Base-by-base conservation (phyloP, 2,888 invertebrate genomes). In the Margaritifera margaritifera region DNA sequence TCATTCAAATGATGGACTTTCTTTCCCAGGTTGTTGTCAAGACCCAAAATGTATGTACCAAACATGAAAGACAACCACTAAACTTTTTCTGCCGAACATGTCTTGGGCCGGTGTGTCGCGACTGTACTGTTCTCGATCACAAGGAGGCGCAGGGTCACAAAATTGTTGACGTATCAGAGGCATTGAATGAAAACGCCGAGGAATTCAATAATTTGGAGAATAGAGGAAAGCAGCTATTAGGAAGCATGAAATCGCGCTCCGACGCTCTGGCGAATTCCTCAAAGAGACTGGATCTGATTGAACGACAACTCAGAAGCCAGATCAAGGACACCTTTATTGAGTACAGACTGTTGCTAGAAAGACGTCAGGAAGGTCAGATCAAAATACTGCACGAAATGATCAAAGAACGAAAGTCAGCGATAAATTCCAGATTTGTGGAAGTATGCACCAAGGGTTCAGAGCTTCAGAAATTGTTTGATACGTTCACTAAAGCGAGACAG, bases 1-100 rank as follows among this genome's bases (percentile, higher is more conserved):
- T 86, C 4, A 83, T 86, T 27, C 86, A 86, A 68, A 85, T 86
- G 86, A 85, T 85, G 77, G 86, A 86, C 75, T 86, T 86, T 64
- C 61, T 86, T 63, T 83, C 84, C 15, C 82, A 84, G 63, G 83
- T 85, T 5, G 77, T 80, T 0, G 78, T 82, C 2, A 86, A 84
- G 64, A 77, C 85, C 42, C 82, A 84, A 66, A 85, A 86, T 61
- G 80, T 81, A 25, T 86, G 86, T 65, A 64, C 78, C 1, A 85
- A 85, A 69, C 86, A 86, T 66, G 85, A 85, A 31, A 80, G 80
- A 2, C 86, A 86, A 53, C 84, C 86, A 22, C 65, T 86, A 55
- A 85, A 83, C 72, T 86, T 86, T 69, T 86, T 85, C 79, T 86
- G 86, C 69, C 84, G 84, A 68, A 78, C 78, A 24, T 86, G 86